A percentile compares a stretch with the other conserved stretches of the same genome.
Evolutionary conservation across 2,797 vertebrate species (phyloP).

Genomic region (Thamnophis elegans): DNA sequence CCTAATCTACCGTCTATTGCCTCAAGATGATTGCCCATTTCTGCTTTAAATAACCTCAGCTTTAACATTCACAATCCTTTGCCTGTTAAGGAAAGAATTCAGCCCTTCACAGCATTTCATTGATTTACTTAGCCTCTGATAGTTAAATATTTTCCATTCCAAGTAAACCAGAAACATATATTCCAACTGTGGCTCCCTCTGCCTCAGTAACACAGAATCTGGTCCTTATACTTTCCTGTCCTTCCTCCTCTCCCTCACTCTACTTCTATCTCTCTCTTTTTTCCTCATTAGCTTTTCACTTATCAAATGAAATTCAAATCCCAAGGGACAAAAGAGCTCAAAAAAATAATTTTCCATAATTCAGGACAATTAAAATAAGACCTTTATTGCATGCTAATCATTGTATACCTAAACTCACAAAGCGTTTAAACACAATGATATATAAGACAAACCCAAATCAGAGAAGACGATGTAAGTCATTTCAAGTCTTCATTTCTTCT

Average conservation of each 20-base stretch:
- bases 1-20: background rate
- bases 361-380: background rate
- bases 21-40: background rate
- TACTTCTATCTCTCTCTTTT: background rate
- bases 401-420: background rate
- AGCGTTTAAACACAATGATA: background rate
- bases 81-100: background rate
- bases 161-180: background rate
- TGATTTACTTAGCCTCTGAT: background rate
- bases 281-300: background rate
- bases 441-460: background rate
- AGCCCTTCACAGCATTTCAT: background rate
- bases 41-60: background rate
- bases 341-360: background rate
- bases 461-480: background rate
- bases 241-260: background rate
- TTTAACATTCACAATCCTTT: background rate
- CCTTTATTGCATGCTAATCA: background rate
- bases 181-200: background rate
- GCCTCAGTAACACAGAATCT: background rate
- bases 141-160: background rate
- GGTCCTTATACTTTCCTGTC: background rate
- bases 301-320: background rate
- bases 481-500: background rate
- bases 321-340: background rate